Percentiles rank a stretch among this genome's conserved stretches.
Conservation (phyloP, 2,888 invertebrate genomes). For the Meteorus cinctellus region DNA sequence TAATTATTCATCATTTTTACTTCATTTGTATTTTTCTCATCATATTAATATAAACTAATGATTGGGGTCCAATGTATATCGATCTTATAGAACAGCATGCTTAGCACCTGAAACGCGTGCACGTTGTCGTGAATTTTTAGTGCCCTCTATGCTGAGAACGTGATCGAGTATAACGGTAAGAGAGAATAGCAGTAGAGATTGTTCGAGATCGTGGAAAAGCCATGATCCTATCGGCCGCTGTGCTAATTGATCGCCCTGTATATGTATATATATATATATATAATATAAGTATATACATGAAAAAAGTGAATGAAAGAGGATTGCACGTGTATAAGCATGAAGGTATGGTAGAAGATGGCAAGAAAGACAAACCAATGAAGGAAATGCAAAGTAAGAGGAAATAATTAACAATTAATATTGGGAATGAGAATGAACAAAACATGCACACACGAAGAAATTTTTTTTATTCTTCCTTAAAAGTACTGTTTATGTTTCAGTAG, state of each 20-base stretch:
- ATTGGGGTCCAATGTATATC: neutral
- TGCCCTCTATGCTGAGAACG: slow-evolving; percentile 28
- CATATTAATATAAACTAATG: neutral
- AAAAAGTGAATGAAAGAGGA: slow-evolving; percentile 23
- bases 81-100: slow-evolving; percentile 15
- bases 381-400: neutral
- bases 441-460: neutral
- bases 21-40: too few species aligned
- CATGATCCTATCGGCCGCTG: slow-evolving; percentile 28
- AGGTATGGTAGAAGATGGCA: neutral
- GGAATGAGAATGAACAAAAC: neutral
- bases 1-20: too few species aligned
- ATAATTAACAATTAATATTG: neutral
- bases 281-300: slow-evolving; percentile 13
- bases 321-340: neutral
- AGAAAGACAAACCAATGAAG: neutral
- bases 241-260: slow-evolving; percentile 38
- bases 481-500: too few species aligned
- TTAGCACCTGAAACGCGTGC: slow-evolving; percentile 32
- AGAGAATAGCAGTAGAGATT: slow-evolving; percentile 22
- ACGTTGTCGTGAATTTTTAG: slow-evolving; percentile 39
- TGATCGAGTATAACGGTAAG: slow-evolving; percentile 39
- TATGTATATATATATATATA: slow-evolving; percentile 17
- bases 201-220: slow-evolving; percentile 38
- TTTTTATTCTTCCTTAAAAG: too few species aligned